phyloP scores from a whole-genome alignment of 1,140 invertebrate genomes.

The Euschistus heros region DNA sequence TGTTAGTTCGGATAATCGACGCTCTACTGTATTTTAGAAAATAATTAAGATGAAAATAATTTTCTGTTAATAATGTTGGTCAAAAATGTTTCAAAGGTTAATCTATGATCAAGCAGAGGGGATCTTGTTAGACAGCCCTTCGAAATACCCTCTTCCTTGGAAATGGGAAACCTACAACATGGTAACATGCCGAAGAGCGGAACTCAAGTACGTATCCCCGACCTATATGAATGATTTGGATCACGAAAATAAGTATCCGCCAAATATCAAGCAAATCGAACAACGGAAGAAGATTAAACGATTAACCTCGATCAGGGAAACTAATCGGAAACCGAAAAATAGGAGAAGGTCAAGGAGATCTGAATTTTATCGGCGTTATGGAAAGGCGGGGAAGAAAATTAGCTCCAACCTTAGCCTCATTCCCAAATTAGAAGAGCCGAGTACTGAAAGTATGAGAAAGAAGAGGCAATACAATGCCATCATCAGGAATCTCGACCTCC shows the following conservation, averaged over 20 bases:
- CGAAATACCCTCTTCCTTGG: conserved; percentile 1
- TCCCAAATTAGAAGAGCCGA: too few species aligned
- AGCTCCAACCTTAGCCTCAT: too few species aligned
- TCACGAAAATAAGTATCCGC: neutral
- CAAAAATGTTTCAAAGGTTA: conserved; percentile 2
- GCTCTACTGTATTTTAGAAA: too few species aligned
- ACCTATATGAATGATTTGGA: neutral
- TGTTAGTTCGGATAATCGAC: neutral
- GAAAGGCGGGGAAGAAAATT: too few species aligned
- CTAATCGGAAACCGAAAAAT: neutral
- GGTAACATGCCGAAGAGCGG: conserved; percentile 3
- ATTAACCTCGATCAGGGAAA: neutral
- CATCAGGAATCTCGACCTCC: too few species aligned
- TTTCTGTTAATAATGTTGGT: neutral
- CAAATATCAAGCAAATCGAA: neutral
- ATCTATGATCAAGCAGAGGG: conserved; percentile 21
- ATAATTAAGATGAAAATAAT: neutral
- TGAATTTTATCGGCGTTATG: neutral
- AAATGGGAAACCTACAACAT: conserved; percentile 1
- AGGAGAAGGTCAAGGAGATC: neutral
- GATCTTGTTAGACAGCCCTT: conserved; percentile 8
- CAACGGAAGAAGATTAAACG: neutral
- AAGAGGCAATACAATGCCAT: too few species aligned
- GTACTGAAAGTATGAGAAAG: too few species aligned
- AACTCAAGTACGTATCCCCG: neutral